Base-by-base conservation (phyloP, 2,888 invertebrate genomes). In the Xestia c-nigrum region DNA sequence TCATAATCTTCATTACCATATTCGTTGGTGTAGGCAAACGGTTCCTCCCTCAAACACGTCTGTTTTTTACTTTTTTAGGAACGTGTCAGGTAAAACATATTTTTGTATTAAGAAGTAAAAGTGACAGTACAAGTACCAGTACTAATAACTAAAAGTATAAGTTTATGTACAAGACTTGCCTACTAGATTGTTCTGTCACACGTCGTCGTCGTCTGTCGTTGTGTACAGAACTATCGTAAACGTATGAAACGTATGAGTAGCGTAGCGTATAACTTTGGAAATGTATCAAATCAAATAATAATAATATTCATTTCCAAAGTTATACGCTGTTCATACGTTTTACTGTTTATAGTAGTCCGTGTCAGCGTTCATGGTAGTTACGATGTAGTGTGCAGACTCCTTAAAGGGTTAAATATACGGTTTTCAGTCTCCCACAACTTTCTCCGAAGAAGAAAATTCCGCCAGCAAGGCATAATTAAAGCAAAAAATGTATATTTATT, bases 401-500 rank as follows among this genome's bases (percentile, higher is more conserved):
- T 61, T 38, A 19, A 5, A 61, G 19, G 16, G 31, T 61, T 61
- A 52, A 9, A 24, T 12, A 7, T 46, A 43, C 21, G 10, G 4
- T 16, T 52, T 63, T 43, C n/a, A 40, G 43, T 43, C n/a, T n/a
- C 6, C 14, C 14, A 21, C 0, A 75, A 55, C 52, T 47, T 46
- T 57, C 1, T 38, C 43, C 0, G 19, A 31, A 67, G 4, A 31
- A 55, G 38, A 4, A 77, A 68, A 24, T 46, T 68, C 43, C 46
- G 14, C 66, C 19, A 52, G 24, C 65, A 38, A 63, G 19, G 43
- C 14, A 57, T 68, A 68, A 68, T 63, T 64, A 50, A 69, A 78
- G 52, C 31, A 31, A 24, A 66, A 57, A 64, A 59, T 52, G 31
- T 14, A 64, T 31, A 68, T 52, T 63, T 64, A 65, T 52, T 38